These are phyloP conservation scores for Etheostoma nigrum DNA, from an alignment of 2,797 vertebrate genomes.

Conservation along the genomic window DNA sequence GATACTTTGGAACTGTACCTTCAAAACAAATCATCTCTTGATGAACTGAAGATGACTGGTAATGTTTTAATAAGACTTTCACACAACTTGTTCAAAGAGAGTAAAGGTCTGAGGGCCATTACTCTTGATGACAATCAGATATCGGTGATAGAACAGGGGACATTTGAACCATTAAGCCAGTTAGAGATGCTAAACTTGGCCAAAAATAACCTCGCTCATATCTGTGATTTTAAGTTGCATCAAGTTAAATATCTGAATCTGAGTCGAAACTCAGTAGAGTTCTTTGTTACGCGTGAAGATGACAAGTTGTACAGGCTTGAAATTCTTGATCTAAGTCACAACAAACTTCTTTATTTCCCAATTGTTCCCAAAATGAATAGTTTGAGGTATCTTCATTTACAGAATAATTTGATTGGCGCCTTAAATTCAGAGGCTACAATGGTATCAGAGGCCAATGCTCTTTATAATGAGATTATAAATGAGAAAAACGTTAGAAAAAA, in stretches of 20 bases:
- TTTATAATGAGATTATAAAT: constrained; percentile 70
- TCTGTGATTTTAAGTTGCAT: constrained; percentile 86
- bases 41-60: constrained; percentile 80
- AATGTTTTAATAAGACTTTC: constrained; percentile 82
- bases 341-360: constrained; percentile 85
- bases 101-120: constrained; percentile 71
- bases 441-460: constrained; percentile 61
- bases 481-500: constrained; percentile 51
- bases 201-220: constrained; percentile 82
- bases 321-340: constrained; percentile 86
- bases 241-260: constrained; percentile 85
- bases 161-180: constrained; percentile 79
- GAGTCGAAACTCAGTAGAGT: constrained; percentile 84
- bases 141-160: constrained; percentile 81
- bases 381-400: constrained; percentile 84
- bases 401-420: constrained; percentile 82
- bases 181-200: constrained; percentile 83
- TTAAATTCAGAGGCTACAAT: constrained; percentile 71
- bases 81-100: constrained; percentile 75
- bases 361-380: constrained; percentile 77
- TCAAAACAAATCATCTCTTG: constrained; percentile 79
- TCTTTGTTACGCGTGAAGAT: constrained; percentile 76
- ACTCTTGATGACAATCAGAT: constrained; percentile 84
- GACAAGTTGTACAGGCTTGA: constrained; percentile 76
- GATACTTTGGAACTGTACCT: constrained; percentile 81